Percentiles rank a stretch among this genome's conserved stretches.
Conservation (phyloP, 1,140 invertebrate species). For the Heterodera schachtii region DNA sequence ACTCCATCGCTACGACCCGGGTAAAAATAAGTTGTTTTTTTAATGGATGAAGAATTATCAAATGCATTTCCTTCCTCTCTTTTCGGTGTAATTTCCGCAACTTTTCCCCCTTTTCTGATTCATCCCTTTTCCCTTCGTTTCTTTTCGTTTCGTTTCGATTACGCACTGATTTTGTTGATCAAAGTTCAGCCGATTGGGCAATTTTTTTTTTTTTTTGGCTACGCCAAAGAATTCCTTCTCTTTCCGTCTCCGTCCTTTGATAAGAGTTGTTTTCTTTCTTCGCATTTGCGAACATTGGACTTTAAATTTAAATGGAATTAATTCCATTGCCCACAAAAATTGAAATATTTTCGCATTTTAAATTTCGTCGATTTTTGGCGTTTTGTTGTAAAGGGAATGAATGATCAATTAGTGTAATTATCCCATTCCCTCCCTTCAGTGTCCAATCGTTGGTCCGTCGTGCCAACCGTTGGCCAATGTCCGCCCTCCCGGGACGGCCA, state of each 20-base stretch:
- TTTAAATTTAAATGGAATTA: conserved; percentile 1
- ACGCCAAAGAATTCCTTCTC: background rate
- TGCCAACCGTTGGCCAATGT: conserved; percentile 72
- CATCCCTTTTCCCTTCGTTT: background rate
- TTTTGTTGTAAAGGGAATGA: background rate
- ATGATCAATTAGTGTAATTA: background rate
- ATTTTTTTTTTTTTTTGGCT: background rate
- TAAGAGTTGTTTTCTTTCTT: background rate
- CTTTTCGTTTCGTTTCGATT: no score
- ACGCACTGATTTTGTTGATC: background rate
- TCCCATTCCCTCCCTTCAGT: conserved; percentile 62
- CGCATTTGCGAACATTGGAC: background rate
- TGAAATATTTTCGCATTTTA: background rate
- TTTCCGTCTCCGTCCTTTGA: background rate
- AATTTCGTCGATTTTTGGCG: no score
- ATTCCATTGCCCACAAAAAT: background rate
- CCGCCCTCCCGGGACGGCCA: conserved; percentile 85
- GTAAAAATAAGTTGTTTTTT: conserved; percentile 57
- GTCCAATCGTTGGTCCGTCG: conserved; percentile 74
- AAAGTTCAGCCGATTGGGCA: background rate
- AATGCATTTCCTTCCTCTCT: no score
- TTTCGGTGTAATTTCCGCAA: no score
- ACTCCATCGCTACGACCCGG: conserved; percentile 79
- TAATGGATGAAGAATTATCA: no score
- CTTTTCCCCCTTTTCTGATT: background rate